phyloP scores from a whole-genome alignment of 2,888 invertebrate species.

The Herminia tarsipennalis region DNA sequence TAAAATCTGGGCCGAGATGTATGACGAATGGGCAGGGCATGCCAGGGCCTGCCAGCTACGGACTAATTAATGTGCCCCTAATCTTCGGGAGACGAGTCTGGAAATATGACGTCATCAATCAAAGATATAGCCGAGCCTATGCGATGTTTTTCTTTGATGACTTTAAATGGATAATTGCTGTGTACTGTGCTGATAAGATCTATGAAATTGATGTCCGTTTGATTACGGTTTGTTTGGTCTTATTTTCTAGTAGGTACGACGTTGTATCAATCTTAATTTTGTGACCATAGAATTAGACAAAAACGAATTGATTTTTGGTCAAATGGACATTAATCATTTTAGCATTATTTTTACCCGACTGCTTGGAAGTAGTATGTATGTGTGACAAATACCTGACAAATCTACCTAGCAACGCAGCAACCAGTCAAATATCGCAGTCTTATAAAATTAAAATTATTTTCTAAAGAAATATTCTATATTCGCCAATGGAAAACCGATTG shows the following conservation, averaged over 20 bases:
- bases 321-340: no score
- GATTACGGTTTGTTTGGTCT: not conserved
- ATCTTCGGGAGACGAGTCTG: slow-evolving; percentile 27
- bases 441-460: no score
- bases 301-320: no score
- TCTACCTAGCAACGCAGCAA: no score
- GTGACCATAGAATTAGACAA: no score
- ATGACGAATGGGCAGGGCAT: slow-evolving; percentile 32
- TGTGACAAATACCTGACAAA: no score
- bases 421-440: no score
- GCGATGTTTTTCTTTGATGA: slow-evolving; percentile 3
- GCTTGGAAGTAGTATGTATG: no score
- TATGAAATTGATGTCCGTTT: not conserved
- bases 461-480: no score
- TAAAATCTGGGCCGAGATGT: slow-evolving; percentile 35
- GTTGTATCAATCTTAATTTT: not conserved
- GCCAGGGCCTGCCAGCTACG: slow-evolving; percentile 17
- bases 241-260: not conserved
- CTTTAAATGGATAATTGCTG: slow-evolving; percentile 9
- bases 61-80: slow-evolving; percentile 43
- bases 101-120: slow-evolving; percentile 37
- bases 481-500: no score
- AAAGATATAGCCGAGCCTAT: slow-evolving; percentile 17
- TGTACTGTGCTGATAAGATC: slow-evolving; percentile 3
- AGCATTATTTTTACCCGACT: no score